Conservation (phyloP, 2,113 vertebrate species). For the Erythrocercus mccallii region DNA sequence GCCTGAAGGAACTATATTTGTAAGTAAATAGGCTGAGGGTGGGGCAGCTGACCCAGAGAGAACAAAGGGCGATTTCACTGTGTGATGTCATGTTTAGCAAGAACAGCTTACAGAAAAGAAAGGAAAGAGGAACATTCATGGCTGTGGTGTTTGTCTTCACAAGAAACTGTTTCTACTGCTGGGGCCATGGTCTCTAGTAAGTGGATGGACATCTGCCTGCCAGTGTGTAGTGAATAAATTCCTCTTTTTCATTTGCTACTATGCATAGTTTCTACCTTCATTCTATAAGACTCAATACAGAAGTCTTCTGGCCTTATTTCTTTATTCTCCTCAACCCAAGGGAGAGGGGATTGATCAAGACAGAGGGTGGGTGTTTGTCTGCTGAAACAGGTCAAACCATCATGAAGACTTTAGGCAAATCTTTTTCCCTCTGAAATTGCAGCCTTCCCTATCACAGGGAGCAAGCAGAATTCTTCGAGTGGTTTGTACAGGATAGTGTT, state of each 20-base stretch:
- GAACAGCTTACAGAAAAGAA: background rate
- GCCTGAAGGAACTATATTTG: background rate
- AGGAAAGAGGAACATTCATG: background rate
- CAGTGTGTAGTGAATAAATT: background rate
- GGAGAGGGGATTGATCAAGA: background rate
- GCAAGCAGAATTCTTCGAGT: background rate
- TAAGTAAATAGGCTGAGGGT: background rate
- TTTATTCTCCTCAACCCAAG: background rate
- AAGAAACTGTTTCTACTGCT: background rate
- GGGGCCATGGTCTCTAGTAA: background rate
- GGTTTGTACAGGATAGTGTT: background rate
- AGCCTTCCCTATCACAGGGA: background rate
- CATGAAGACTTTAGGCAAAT: background rate
- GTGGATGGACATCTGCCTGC: background rate
- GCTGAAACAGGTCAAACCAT: background rate
- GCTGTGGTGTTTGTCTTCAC: background rate
- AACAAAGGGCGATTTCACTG: background rate
- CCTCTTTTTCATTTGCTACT: background rate
- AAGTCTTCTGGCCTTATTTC: background rate
- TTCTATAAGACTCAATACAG: background rate
- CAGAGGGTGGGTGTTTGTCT: background rate
- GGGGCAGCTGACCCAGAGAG: background rate
- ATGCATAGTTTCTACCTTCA: background rate
- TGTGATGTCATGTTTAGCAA: background rate
- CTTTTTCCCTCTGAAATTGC: background rate